Conservation (phyloP, 2,113 vertebrate species). For the Stercorarius parasiticus region DNA sequence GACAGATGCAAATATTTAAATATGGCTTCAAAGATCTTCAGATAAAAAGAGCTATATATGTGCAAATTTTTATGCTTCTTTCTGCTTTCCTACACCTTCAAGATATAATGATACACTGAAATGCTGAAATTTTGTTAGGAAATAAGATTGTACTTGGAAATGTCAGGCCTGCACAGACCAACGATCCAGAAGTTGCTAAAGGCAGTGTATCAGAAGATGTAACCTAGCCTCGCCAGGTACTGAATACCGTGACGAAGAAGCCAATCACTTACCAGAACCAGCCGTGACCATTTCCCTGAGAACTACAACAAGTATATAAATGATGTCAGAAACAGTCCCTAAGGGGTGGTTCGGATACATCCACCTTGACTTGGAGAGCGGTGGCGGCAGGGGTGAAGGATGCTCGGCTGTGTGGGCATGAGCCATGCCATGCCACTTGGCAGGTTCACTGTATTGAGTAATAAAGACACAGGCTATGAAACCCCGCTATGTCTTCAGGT, state of each 20-base stretch:
- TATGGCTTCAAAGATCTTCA: background rate
- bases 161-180: background rate
- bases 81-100: background rate
- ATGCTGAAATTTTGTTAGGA: background rate
- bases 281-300: background rate
- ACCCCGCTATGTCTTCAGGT: background rate
- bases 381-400: background rate
- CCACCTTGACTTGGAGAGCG: background rate
- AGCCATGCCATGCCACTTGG: background rate
- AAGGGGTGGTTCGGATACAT: background rate
- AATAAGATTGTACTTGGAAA: slow-evolving; percentile 40
- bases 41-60: slow-evolving; percentile 22
- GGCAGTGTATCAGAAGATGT: background rate
- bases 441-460: background rate
- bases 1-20: slow-evolving; percentile 18
- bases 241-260: accelerated
- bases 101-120: slow-evolving; percentile 13
- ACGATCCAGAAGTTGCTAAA: background rate
- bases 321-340: background rate
- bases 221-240: background rate
- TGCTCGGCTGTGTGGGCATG: accelerated
- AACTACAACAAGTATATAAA: background rate
- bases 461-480: background rate
- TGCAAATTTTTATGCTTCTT: slow-evolving; percentile 10
- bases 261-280: background rate